These are phyloP conservation scores for Chondrilla cf. caribensis DNA, from an alignment of 37 sponge, comb jelly and placozoan genomes.

Conservation along the genomic window DNA sequence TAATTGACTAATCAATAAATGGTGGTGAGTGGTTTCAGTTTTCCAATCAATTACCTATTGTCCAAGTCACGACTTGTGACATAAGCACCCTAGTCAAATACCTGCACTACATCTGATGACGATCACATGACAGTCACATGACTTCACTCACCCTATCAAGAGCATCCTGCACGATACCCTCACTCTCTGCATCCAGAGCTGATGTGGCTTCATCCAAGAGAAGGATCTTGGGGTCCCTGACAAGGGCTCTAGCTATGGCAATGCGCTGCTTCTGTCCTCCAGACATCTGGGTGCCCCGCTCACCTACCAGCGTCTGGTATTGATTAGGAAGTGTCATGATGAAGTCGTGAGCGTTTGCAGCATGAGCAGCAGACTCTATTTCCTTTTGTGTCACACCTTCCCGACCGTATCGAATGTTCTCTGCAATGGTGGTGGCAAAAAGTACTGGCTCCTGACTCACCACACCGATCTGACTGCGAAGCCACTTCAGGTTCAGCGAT, in stretches of 20 bases:
- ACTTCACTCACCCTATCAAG: constrained; percentile 39
- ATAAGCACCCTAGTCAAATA: no score
- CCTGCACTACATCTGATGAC: no score
- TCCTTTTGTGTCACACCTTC: constrained; percentile 52
- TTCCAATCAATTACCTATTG: no score
- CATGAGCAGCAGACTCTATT: constrained; percentile 51
- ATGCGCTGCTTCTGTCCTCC: constrained; percentile 81
- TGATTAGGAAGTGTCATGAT: constrained; percentile 47
- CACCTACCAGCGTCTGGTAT: constrained; percentile 74
- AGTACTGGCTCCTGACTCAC: constrained; percentile 97
- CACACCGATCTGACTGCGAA: constrained; percentile 83
- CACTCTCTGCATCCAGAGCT: constrained; percentile 78
- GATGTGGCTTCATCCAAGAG: constrained; percentile 82
- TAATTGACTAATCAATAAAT: no score
- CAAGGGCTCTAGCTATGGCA: constrained; percentile 73
- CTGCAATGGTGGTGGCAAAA: constrained; percentile 86
- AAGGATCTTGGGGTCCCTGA: constrained; percentile 63
- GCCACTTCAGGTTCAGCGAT: constrained; percentile 76
- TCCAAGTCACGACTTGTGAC: no score
- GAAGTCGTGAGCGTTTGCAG: constrained; percentile 70
- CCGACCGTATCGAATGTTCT: constrained; percentile 90
- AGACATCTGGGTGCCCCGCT: constrained; percentile 68
- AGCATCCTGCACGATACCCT: constrained; percentile 65
- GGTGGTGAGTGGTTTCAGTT: no score
- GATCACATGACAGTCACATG: no score